Evolutionary conservation across 2,888 invertebrate genomes (phyloP).

Genomic region (Antheraea assamensis): DNA sequence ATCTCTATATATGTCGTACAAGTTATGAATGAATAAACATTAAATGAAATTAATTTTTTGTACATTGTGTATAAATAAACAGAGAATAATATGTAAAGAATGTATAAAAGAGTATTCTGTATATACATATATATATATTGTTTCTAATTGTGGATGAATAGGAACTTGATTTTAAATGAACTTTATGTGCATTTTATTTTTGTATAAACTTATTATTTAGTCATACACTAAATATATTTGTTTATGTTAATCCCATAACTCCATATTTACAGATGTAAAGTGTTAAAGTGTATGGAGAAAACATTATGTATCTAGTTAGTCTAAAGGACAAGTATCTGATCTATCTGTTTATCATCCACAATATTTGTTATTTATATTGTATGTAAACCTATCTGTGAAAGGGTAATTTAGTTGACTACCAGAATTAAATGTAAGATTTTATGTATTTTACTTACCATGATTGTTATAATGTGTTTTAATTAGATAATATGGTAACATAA

Average conservation of each 20-base stretch:
- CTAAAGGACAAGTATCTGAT: background rate
- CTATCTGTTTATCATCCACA: constrained; percentile 24
- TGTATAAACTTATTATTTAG: constrained; percentile 13
- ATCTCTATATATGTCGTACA: constrained; percentile 58
- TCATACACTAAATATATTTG: constrained; percentile 27
- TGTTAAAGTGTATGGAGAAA: background rate
- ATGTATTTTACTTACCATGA: constrained; percentile 46
- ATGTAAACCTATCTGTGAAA: constrained; percentile 57
- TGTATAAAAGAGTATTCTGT: constrained; percentile 62
- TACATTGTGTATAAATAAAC: constrained; percentile 77
- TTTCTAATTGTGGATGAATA: constrained; percentile 13
- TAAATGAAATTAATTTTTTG: constrained; percentile 62
- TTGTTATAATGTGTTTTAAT: constrained; percentile 31
- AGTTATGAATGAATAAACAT: constrained; percentile 54
- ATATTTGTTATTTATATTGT: constrained; percentile 33
- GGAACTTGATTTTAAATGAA: constrained; percentile 9
- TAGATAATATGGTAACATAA: background rate
- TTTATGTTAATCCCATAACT: constrained; percentile 26
- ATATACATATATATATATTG: constrained; percentile 22
- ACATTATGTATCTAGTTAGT: background rate
- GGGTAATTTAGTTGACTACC: constrained; percentile 72
- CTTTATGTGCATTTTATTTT: constrained; percentile 10
- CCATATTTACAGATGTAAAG: constrained; percentile 4
- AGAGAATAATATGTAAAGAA: constrained; percentile 50
- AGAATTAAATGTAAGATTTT: constrained; percentile 40